Base-by-base conservation (phyloP, 2,797 vertebrate species). In the Hipposideros larvatus region DNA sequence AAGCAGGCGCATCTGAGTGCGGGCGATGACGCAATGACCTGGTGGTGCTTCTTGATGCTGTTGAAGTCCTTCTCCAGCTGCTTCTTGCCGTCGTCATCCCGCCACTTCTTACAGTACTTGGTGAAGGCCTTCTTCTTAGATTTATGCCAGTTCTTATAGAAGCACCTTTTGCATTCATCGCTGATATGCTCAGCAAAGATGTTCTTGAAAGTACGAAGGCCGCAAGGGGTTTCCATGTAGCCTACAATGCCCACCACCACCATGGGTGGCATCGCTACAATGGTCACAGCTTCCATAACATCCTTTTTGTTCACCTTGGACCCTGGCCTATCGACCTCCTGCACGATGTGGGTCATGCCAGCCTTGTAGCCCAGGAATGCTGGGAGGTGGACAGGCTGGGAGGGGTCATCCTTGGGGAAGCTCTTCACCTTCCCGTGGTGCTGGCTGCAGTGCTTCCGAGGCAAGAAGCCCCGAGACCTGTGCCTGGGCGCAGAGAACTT, bases 81-180 rank as follows among this genome's bases (percentile, higher is more conserved):
- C 97, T 99, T 99, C 99, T 99, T 99, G 98, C 99, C 99, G 0
- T 99, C 99, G 0, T 99, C 99, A 92, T 99, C 99, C 98, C 99
- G 99, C 99, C 99, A 99, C 94, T 99, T 99, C 99, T 99, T 99
- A 98, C 99, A 99, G 98, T 99, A 99, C 28, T 99, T 99, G 68
- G 99, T 99, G 98, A 99, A 99, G 59, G 99, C 99, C 99, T 99
- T 99, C 99, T 99, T 99, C 99, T 99, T 99, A 97, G 99, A 99
- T 96, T 99, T 99, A 98, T 99, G 99, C 99, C 99, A 99, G 99
- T 99, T 99, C 98, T 99, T 99, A 98, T 99, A 99, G 98, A 99
- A 99, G 11, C 99, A 99, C 34, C 99, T 99, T 96, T 99, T 99
- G 98, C 99, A 99, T 97, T 99, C 99, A 0, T 99, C 99, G 0